Conservation (phyloP, 2,888 invertebrate species). For the Oligia strigilis region DNA sequence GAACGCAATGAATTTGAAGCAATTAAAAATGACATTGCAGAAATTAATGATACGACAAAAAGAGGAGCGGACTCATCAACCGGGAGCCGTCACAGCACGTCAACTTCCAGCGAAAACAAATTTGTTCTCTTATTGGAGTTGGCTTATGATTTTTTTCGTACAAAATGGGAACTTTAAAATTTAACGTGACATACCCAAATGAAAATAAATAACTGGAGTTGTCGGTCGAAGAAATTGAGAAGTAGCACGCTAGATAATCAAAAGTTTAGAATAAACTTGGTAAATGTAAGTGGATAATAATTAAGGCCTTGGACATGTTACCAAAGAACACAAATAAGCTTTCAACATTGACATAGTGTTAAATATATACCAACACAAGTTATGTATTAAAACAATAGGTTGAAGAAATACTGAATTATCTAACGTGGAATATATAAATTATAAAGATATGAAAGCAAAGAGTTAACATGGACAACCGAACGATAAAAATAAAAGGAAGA, state of each 20-base stretch:
- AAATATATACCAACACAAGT: not conserved
- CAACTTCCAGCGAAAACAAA: constrained; percentile 77
- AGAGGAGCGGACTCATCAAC: constrained; percentile 70
- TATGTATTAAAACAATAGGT: not conserved
- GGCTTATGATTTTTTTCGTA: constrained; percentile 26
- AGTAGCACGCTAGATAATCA: not conserved
- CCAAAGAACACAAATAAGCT: not conserved
- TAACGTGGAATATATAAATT: not conserved
- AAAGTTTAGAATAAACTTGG: not conserved
- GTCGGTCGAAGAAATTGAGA: not conserved
- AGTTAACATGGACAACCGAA: not conserved
- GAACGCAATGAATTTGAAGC: constrained; percentile 58
- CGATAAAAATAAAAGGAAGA: not conserved
- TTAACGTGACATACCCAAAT: constrained; percentile 13
- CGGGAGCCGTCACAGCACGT: constrained; percentile 74
- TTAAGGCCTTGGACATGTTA: not conserved
- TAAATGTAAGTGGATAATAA: not conserved
- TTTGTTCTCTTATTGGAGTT: constrained; percentile 64
- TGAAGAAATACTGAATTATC: not conserved
- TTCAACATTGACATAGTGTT: not conserved
- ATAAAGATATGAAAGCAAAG: not conserved
- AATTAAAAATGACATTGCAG: constrained; percentile 80
- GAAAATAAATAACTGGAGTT: constrained; percentile 1
- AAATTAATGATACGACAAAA: constrained; percentile 73
- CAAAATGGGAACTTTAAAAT: constrained; percentile 30